A percentile compares a stretch with the other conserved stretches of the same genome.
phyloP scores from a whole-genome alignment of 2,797 vertebrate species.

The Fratercula arctica region DNA sequence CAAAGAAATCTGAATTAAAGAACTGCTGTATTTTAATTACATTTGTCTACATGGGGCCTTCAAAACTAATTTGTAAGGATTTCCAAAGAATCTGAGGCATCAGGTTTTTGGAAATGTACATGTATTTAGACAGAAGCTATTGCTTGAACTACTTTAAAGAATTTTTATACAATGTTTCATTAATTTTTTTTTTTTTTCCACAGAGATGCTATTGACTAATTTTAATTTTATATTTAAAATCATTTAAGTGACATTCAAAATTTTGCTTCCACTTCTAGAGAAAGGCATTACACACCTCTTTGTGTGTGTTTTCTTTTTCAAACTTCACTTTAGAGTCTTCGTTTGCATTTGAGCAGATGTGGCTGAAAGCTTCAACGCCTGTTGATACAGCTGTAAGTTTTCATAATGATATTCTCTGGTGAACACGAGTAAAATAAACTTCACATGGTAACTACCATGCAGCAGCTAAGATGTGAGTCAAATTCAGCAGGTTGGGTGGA shows the following conservation, averaged over 20 bases:
- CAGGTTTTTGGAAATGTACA: neutral
- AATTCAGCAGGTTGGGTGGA: neutral
- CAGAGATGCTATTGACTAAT: neutral
- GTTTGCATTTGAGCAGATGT: neutral
- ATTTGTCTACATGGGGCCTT: neutral
- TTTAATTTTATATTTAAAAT: neutral
- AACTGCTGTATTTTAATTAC: neutral
- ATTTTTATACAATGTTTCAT: neutral
- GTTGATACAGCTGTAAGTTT: neutral
- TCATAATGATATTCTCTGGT: neutral
- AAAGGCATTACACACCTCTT: neutral
- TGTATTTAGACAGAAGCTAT: neutral
- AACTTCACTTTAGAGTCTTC: neutral
- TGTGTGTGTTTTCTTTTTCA: neutral
- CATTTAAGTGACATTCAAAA: rapidly evolving
- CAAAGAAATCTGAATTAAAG: neutral
- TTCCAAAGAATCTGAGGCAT: neutral
- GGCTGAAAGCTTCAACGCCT: neutral
- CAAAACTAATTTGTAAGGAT: neutral
- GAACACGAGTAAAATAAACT: neutral
- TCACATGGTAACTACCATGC: neutral
- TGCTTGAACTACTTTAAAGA: neutral
- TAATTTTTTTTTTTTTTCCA: neutral
- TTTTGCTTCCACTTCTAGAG: neutral
- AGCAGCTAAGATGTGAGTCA: neutral